Conservation (phyloP, 1,140 invertebrate genomes). For the Bombus impatiens region DNA sequence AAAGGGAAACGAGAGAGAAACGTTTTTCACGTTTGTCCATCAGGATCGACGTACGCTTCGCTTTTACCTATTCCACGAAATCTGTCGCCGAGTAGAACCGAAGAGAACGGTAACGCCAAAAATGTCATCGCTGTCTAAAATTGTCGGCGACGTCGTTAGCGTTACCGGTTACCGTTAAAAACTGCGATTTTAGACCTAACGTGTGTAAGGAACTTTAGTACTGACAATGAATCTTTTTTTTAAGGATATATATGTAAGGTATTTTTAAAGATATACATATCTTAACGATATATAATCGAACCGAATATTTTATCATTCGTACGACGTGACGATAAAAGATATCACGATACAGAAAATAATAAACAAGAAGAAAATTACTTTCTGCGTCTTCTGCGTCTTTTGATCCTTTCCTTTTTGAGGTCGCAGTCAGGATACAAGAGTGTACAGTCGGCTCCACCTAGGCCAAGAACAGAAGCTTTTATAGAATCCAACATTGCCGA, state of each 20-base stretch:
- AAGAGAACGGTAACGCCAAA: background rate
- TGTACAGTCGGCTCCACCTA: slow-evolving; percentile 85
- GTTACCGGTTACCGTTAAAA: background rate
- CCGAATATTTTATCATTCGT: too few relatives aligned
- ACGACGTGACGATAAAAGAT: background rate
- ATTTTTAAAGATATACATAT: background rate
- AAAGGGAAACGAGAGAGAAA: slow-evolving; percentile 72
- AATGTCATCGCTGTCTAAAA: background rate
- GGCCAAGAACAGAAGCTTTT: slow-evolving; percentile 85
- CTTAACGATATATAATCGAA: background rate
- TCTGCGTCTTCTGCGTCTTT: slow-evolving; percentile 74
- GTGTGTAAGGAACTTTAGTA: background rate
- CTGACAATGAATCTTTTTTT: background rate
- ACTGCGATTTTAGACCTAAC: background rate
- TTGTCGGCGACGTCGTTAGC: too few relatives aligned
- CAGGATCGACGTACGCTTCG: slow-evolving; percentile 80
- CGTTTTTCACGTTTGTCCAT: slow-evolving; percentile 80
- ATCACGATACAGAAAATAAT: background rate
- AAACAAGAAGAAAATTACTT: slow-evolving; percentile 55
- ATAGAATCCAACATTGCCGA: slow-evolving; percentile 81
- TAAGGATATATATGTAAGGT: background rate
- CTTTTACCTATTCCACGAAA: slow-evolving; percentile 79
- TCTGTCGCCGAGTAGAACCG: background rate
- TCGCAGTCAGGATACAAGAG: slow-evolving; percentile 79
- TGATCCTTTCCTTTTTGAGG: slow-evolving; percentile 73